Percentiles rank a stretch among this genome's conserved stretches.
phyloP scores from a whole-genome alignment of 2,888 invertebrate genomes.

The Oligia strigilis region DNA sequence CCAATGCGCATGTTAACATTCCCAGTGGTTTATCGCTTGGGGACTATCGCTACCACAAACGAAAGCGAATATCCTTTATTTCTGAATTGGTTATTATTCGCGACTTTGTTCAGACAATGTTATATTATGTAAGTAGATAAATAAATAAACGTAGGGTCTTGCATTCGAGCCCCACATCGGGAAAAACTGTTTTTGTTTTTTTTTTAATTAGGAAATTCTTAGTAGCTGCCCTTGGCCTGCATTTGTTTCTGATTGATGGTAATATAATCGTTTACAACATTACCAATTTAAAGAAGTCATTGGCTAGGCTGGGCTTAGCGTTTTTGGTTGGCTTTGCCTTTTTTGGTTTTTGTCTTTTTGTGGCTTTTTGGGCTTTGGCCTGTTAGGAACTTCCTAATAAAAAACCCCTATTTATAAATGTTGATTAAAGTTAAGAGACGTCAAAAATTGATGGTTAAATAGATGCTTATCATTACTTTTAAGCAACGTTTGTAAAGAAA shows the following conservation, averaged over 20 bases:
- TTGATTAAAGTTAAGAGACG: not conserved
- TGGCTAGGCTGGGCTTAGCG: not conserved
- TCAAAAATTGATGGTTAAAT: not conserved
- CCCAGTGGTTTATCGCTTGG: conserved; percentile 7
- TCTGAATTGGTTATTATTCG: not conserved
- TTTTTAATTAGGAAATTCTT: not conserved
- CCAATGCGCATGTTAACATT: conserved; percentile 15
- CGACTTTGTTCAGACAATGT: not conserved
- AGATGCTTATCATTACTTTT: not conserved
- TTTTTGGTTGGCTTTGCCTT: no score
- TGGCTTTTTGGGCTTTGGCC: no score
- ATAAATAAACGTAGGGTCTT: no score
- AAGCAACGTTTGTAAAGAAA: not conserved
- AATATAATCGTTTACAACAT: not conserved
- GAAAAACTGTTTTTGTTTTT: not conserved
- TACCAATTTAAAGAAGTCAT: not conserved
- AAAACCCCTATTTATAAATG: not conserved
- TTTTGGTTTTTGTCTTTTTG: no score
- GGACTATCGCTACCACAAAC: conserved; percentile 19
- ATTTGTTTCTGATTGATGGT: not conserved
- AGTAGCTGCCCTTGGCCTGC: not conserved
- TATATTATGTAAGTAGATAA: no score
- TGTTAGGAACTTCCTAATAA: not conserved
- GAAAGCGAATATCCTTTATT: conserved; percentile 7
- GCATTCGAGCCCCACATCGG: not conserved